Base-by-base conservation (phyloP, 35 echinoderm and acorn worm species). In the Stichopus chloronotus region DNA sequence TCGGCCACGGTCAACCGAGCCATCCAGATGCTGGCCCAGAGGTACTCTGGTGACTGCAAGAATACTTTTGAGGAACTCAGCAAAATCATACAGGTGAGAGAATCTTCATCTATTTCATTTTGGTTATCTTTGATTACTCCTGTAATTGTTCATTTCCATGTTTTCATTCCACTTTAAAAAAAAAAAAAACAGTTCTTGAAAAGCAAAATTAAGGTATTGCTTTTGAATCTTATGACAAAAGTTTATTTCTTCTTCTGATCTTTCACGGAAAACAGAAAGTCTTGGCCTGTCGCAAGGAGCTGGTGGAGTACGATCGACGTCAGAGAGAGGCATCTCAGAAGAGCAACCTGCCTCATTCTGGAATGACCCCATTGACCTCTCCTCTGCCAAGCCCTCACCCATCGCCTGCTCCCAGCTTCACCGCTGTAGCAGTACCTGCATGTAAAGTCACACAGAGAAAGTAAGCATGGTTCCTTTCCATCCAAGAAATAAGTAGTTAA, bases 1-100 rank as follows among this genome's bases (percentile, higher is more conserved):
- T 90, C 91, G 57, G 92, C 92, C 56, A 95, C 90, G 9, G 95
- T 96, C 68, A 96, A 99, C n/a, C 85, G 92, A 54, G 93, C 95
- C 43, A 99, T 99, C 11, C 97, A 99, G 90, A 94, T 95, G 90
- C 59, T 99, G 25, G 97, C 97, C 8, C 95, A 96, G 78, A 93
- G 95, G 22, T 99, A 99, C 92, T 99, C 95, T 65, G 95, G 95
- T 53, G 97, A 99, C 57, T 99, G 97, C 78, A 96, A 96, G 54
- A 94, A 90, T 8, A 96, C 95, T 22, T 99, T 99, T 92, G 97
- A 99, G 23, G 97, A 99, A 76, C 94, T 99, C 58, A 99, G 97
- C 90, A 99, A 99, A 76, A 96, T 99, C 90, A 99, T 99, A 77
- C 96, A 98, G 96, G 96, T 98, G 76, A 63, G 89, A 83, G 30